Base-by-base conservation (phyloP, 2,113 vertebrate genomes). In the Odontophorus gujanensis region DNA sequence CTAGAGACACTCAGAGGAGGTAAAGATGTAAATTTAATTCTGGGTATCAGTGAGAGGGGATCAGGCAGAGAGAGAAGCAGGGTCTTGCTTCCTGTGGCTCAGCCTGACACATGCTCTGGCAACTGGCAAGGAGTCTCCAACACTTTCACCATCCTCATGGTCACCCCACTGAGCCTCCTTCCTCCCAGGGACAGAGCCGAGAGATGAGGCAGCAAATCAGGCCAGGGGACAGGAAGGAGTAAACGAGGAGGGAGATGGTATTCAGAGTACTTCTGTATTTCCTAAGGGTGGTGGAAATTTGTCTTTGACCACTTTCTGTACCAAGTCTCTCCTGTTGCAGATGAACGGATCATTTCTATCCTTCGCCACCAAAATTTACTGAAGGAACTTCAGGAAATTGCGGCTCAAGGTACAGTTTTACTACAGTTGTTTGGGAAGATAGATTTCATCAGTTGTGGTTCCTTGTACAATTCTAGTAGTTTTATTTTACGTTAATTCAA, bases 351-450 rank as follows among this genome's bases (percentile, higher is more conserved):
- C 65, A 98, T 98, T 89, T 98, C 98, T 34, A 98, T 99, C 82
- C 98, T 99, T 72, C 98, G 99, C 34, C 99, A 98, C 89, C 98
- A 97, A 76, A 99, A 99, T 92, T 97, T 99, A 79, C 96, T 99
- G 91, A 98, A 98, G 91, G 99, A 99, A 95, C 98, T 99, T 90
- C 99, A 99, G 95, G 98, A 98, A 89, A 98, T 99, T 16, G 99
- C 99, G 32, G 93, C 97, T 69, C 97, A 98, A 98, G 99, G 99
- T 99, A 98, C 96, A 92, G 91, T 87, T 57, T 55, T 68, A 89
- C 40, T 75, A 14, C 7, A 66, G 25, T 65, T 88, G 36, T 72
- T 16, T 26, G 11, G 19, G 47, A 74, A 81, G 47, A 81, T 32
- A 26, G 9, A 9, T 63, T 74, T 77, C 7, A 47, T 81, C 26